A percentile compares a stretch with the other conserved stretches of the same genome.
These are phyloP conservation scores for Hemaris fuciformis DNA, from an alignment of 2,888 invertebrate species.

Conservation along the genomic window DNA sequence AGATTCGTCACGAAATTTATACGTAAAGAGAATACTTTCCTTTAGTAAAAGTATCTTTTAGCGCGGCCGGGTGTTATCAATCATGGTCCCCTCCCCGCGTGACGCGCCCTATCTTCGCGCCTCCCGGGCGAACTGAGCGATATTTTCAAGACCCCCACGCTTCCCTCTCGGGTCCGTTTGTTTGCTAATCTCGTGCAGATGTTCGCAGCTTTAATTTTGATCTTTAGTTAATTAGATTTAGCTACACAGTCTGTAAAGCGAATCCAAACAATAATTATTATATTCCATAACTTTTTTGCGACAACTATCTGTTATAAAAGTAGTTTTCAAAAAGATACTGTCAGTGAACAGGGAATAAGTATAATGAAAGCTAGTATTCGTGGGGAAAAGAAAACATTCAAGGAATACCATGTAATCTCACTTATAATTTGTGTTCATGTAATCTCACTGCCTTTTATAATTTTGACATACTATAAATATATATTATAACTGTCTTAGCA, in stretches of 20 bases:
- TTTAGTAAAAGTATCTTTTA: not conserved
- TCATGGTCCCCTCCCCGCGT: conserved; percentile 34
- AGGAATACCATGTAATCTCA: no score
- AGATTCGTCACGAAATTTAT: not conserved
- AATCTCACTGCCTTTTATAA: no score
- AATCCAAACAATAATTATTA: not conserved
- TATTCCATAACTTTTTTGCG: not conserved
- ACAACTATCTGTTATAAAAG: not conserved
- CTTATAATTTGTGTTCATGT: no score
- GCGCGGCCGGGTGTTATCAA: conserved; percentile 37
- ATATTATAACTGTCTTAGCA: no score
- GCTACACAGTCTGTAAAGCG: conserved; percentile 19
- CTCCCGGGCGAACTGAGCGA: conserved; percentile 2
- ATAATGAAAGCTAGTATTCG: no score
- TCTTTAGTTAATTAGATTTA: conserved; percentile 37
- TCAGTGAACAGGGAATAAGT: no score
- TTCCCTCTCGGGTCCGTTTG: conserved; percentile 25
- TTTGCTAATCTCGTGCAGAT: conserved; percentile 36
- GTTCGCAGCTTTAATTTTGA: conserved; percentile 35
- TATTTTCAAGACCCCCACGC: conserved; percentile 11
- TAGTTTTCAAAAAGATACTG: not conserved
- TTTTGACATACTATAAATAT: no score
- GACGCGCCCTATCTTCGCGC: conserved; percentile 5
- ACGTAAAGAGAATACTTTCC: not conserved
- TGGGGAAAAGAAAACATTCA: no score